Base-by-base conservation (phyloP, 2,888 invertebrate species). In the Gortyna flavago region DNA sequence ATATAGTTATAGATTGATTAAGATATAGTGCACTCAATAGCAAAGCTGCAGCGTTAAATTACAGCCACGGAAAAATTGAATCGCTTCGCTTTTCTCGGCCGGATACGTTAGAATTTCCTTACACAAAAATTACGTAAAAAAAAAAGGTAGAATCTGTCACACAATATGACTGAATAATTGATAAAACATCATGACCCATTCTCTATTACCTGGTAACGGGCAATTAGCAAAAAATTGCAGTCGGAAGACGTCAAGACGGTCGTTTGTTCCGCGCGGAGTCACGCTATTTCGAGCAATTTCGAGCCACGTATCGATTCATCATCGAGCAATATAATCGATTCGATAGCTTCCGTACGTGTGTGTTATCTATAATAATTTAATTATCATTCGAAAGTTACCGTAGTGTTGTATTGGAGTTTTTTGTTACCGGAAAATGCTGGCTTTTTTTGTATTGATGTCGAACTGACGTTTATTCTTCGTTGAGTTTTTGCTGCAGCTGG, bases 261-360 rank as follows among this genome's bases (percentile, higher is more conserved):
- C 62, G 75, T 72, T 67, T 83, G 84, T 91, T 91, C 90, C 90
- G 90, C 76, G 67, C 75, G 13, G 32, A 84, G 87, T 86, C 91
- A 91, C 91, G 91, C 91, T 76, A 91, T 61, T 68, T 76, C 74
- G 72, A 51, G 51, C 48, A 8, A 51, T 61, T 66, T 76, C 72
- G 72, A 54, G n/a, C 51, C 6, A 51, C 64, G 69, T 87, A 83
- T 51, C 75, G 29, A 68, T 66, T 72, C 77, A 79, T 79, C 67
- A 81, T 78, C 77, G 65, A 71, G 51, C 61, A 80, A 71, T 77
- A 77, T 72, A 81, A 85, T 85, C 78, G 79, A 84, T 77, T 64
- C 84, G 78, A 83, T 83, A 81, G 88, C 91, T 93, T 92, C 93
- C 93, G 91, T 90, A 90, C 90, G 88, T 89, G 90, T 83, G 83